A percentile compares a stretch with the other conserved stretches of the same genome.
Conservation (phyloP, 1,140 invertebrate genomes). For the Lepidurus apus region DNA sequence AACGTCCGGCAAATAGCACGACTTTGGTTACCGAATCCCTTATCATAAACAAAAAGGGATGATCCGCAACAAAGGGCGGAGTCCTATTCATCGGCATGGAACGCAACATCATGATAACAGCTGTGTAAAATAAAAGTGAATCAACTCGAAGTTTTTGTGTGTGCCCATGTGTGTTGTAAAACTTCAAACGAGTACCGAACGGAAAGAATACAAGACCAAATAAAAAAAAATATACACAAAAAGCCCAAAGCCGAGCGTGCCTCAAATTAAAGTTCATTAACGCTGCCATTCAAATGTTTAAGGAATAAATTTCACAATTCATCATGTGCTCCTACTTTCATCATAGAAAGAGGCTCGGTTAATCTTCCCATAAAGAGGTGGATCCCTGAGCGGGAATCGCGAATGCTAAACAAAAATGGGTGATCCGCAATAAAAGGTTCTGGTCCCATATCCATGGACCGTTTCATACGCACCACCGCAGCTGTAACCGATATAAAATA, state of each 20-base stretch:
- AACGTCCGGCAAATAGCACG: constrained; percentile 31
- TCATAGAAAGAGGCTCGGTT: constrained; percentile 45
- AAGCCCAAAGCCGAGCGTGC: not conserved
- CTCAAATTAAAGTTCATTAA: not conserved
- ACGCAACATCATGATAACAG: constrained; percentile 13
- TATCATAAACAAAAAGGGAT: constrained; percentile 40
- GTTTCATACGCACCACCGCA: constrained; percentile 15
- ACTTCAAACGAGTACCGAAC: not conserved
- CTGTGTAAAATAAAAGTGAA: not conserved
- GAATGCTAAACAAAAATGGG: constrained; percentile 66
- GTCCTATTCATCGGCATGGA: constrained; percentile 18
- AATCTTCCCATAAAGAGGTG: constrained; percentile 64
- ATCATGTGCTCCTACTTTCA: not conserved
- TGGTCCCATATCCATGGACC: constrained; percentile 26
- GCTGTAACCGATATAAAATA: constrained; percentile 23
- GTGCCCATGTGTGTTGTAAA: not conserved
- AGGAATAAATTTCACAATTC: not conserved
- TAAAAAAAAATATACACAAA: not conserved
- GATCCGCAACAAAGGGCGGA: constrained; percentile 36
- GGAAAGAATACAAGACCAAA: too few species aligned
- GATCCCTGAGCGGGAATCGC: constrained; percentile 53
- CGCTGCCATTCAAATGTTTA: not conserved
- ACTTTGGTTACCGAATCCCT: constrained; percentile 35
- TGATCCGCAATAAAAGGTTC: constrained; percentile 41
- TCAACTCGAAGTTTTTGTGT: not conserved